These are phyloP conservation scores for Netelia virgata DNA, from an alignment of 2,888 invertebrate genomes.

Conservation along the genomic window DNA sequence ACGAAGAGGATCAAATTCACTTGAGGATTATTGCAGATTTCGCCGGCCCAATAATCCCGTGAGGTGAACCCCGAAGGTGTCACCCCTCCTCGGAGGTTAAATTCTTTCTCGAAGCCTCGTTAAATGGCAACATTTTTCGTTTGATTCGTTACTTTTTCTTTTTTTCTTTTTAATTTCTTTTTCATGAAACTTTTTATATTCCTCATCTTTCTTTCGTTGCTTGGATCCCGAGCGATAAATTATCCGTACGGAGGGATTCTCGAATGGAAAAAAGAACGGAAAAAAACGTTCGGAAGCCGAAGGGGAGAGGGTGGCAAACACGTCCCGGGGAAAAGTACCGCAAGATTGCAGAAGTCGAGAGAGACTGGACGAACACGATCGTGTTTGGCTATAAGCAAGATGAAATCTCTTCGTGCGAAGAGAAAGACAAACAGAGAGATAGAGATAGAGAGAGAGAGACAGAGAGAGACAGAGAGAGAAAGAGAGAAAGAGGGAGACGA, in stretches of 20 bases:
- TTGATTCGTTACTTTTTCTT: not conserved
- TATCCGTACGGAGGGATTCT: not conserved
- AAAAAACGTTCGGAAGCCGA: not conserved
- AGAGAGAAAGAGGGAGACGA: not conserved
- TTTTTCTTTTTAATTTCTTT: not conserved
- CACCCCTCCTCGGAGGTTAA: not conserved
- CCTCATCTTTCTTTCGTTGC: not conserved
- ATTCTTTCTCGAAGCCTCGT: not conserved
- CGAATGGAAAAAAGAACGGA: not conserved
- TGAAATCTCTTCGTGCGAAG: conserved; percentile 9
- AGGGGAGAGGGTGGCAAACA: conserved; percentile 24
- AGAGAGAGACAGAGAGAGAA: not conserved
- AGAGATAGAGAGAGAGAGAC: not conserved
- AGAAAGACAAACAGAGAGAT: not conserved
- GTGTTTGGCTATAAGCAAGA: conserved; percentile 19
- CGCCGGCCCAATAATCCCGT: not conserved
- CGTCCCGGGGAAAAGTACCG: conserved; percentile 44
- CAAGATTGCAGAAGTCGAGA: conserved; percentile 33
- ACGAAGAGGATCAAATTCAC: not conserved
- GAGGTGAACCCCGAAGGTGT: not conserved
- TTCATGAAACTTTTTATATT: not conserved
- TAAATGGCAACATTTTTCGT: not conserved
- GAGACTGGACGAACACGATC: conserved; percentile 21
- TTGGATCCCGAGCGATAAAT: conserved; percentile 14
- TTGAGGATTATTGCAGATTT: not conserved